Evolutionary conservation across 2,888 invertebrate species (phyloP).

Genomic region (Phengaris alcon): DNA sequence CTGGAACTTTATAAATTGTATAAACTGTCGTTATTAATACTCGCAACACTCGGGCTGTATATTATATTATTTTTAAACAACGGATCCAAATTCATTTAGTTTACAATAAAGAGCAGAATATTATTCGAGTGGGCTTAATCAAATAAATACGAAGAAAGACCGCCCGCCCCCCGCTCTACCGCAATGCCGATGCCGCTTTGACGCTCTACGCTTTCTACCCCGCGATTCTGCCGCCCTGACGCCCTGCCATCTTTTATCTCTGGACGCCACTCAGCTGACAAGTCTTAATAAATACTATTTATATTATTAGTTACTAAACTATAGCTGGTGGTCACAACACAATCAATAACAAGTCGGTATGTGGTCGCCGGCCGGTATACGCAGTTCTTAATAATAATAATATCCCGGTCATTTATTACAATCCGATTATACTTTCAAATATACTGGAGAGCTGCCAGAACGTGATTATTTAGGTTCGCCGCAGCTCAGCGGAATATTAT

Average conservation of each 20-base stretch:
- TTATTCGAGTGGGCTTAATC: neutral
- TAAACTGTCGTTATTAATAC: neutral
- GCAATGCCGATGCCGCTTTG: too few species aligned
- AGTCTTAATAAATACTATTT: too few species aligned
- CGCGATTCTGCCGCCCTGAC: neutral
- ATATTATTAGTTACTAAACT: too few species aligned
- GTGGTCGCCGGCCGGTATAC: neutral
- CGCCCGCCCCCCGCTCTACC: neutral
- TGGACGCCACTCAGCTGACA: too few species aligned
- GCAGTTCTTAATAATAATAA: constrained; percentile 9
- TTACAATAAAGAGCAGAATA: constrained; percentile 2
- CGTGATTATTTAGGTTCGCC: neutral
- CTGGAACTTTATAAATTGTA: constrained; percentile 17
- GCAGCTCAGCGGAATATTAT: constrained; percentile 1
- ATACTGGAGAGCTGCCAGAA: constrained; percentile 8
- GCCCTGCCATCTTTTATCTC: neutral
- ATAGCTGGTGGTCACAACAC: neutral
- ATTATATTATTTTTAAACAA: constrained; percentile 12
- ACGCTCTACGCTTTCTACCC: neutral
- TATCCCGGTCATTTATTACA: constrained; percentile 17
- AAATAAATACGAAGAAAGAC: constrained; percentile 1
- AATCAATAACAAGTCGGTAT: neutral
- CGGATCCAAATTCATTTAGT: constrained; percentile 1
- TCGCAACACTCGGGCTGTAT: neutral
- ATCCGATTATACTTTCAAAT: constrained; percentile 17